Evolutionary conservation across 2,113 vertebrate genomes (phyloP).

Genomic region (Apistogramma diplotaenia): DNA sequence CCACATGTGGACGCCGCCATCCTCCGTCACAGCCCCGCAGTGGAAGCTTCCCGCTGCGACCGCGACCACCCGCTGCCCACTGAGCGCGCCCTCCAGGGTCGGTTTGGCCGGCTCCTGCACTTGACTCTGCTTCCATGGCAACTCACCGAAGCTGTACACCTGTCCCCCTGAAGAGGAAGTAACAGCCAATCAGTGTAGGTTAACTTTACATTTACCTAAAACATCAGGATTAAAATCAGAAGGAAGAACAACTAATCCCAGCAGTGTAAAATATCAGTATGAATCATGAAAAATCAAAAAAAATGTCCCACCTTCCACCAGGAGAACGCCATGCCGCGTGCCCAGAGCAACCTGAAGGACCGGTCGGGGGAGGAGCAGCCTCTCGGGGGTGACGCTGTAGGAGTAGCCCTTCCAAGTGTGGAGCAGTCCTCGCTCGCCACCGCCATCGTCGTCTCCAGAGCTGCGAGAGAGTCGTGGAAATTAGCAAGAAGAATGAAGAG

Average conservation of each 20-base stretch:
- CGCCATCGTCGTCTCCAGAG: conserved; percentile 80
- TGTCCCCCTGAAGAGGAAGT: conserved; percentile 80
- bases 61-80: conserved; percentile 81
- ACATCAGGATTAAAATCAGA: not conserved
- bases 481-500: not conserved
- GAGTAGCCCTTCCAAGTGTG: conserved; percentile 91
- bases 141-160: conserved; percentile 90
- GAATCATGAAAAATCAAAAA: not conserved
- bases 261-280: not conserved
- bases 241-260: not conserved
- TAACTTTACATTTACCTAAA: not conserved
- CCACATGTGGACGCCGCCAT: conserved; percentile 93
- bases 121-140: conserved; percentile 83
- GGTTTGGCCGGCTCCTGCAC: conserved; percentile 65
- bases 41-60: conserved; percentile 92
- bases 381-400: conserved; percentile 82
- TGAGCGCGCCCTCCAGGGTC: conserved; percentile 82
- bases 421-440: conserved; percentile 86
- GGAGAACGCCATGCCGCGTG: conserved; percentile 83
- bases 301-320: conserved; percentile 85
- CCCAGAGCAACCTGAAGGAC: conserved; percentile 91
- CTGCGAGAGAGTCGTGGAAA: conserved; percentile 51
- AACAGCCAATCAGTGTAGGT: not conserved
- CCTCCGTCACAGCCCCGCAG: conserved; percentile 88
- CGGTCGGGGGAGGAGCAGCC: conserved; percentile 81